Evolutionary conservation across 2,113 vertebrate species (phyloP).

Genomic region (Rhinoderma darwinii): DNA sequence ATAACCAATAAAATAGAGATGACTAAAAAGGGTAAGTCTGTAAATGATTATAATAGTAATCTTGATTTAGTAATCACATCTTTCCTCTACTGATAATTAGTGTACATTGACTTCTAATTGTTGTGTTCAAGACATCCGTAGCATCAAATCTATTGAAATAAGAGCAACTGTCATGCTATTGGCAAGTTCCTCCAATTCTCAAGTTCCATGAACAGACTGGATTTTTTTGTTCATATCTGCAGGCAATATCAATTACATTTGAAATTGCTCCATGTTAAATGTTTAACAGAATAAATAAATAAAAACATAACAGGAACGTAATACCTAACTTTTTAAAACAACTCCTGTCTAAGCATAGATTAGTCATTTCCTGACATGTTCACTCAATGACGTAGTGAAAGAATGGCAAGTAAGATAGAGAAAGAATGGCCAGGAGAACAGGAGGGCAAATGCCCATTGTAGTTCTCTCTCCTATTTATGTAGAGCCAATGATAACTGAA

Average conservation of each 20-base stretch:
- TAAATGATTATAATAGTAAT: background rate
- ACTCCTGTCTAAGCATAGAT: conserved; percentile 34
- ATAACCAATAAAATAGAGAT: background rate
- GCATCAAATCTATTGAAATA: background rate
- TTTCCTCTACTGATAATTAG: too few species aligned
- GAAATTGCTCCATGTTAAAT: conserved; percentile 18
- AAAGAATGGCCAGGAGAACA: background rate
- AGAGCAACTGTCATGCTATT: background rate
- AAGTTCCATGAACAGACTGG: conserved; percentile 31
- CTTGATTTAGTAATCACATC: too few species aligned
- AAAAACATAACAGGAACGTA: background rate
- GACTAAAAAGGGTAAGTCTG: background rate
- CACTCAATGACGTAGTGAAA: background rate
- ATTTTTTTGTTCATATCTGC: background rate
- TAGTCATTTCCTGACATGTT: conserved; percentile 25
- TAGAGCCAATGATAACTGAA: background rate
- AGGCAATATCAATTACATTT: conserved; percentile 2
- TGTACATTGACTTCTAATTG: too few species aligned
- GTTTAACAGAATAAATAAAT: conserved; percentile 27
- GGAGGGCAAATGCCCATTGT: background rate
- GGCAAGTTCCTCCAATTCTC: background rate
- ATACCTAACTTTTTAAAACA: conserved; percentile 4
- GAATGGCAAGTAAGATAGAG: background rate
- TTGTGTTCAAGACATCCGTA: too few species aligned
- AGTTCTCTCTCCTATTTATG: background rate